Percentiles rank a stretch among this genome's conserved stretches.
phyloP scores from a whole-genome alignment of 2,888 invertebrate species.

The Tiliacea citrago region DNA sequence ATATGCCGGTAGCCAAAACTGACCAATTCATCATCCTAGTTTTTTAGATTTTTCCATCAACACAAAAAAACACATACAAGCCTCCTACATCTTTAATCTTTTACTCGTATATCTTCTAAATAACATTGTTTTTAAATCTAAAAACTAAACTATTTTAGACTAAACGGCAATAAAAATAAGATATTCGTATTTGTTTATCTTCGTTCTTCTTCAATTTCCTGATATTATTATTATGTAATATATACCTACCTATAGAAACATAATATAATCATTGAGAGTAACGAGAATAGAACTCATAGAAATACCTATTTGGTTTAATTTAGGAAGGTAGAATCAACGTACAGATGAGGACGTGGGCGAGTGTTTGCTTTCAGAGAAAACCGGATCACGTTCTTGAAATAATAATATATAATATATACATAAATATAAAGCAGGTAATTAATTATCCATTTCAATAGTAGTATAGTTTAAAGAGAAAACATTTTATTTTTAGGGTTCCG shows the following conservation, averaged over 20 bases:
- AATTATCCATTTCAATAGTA: too few relatives aligned
- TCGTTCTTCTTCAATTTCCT: background rate
- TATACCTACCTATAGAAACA: background rate
- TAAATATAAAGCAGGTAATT: background rate
- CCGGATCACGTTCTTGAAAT: background rate
- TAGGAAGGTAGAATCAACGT: background rate
- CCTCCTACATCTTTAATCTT: background rate
- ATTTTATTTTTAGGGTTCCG: too few relatives aligned
- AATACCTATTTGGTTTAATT: slow-evolving; percentile 2
- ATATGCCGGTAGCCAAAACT: background rate
- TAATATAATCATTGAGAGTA: background rate
- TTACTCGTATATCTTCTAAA: background rate
- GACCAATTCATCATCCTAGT: background rate
- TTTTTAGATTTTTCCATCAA: background rate
- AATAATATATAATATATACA: too few relatives aligned
- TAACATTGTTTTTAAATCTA: background rate
- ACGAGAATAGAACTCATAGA: background rate
- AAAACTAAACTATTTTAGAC: background rate
- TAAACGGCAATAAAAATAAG: background rate
- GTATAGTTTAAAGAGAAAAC: too few relatives aligned
- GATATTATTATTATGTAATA: background rate
- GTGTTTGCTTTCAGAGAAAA: background rate
- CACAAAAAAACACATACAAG: background rate
- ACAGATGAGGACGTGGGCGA: background rate
- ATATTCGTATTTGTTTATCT: background rate